Evolutionary conservation across 2,113 vertebrate species (phyloP), one percentile per base, ranked within the genome.

Genomic region (Ptilorrhoa leucosticta): DNA sequence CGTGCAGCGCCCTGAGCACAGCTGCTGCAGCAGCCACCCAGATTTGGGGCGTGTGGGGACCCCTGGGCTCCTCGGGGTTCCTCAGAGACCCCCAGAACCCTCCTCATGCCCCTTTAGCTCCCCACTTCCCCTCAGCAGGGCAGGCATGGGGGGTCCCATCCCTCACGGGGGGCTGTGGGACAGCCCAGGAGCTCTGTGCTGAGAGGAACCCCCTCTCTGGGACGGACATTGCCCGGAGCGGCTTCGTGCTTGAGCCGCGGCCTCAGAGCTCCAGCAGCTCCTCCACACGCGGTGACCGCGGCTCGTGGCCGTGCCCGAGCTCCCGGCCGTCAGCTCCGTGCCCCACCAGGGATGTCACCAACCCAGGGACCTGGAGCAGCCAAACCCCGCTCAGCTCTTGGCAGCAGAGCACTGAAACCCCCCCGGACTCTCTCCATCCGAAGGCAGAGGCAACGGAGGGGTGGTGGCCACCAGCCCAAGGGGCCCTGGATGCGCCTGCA

Each of bases 1-100:
- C 4, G 1, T 2, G 10, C 19, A 70, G 44, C 16, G 65, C n/a
- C 50, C 22, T 33, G n/a, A 71, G 54, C 35, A 66, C 5, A 4
- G 48, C 53, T 61, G 33, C 56, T 28, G 5, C 13, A 56, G 30
- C 37, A 35, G 44, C 44, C 23, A 23, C 51, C 3, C 28, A 33
- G 44, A 54, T 10, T 10, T 2, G 0, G n/a, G 17, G 26, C 13
- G 26, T 48, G 10, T 20, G 57, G 13, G 24, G 16, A 42, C 5
- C 21, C 35, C 24, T 20, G 17, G 0, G 7, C 27, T 56, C 13
- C 47, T 28, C 1, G 0, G 11, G 5, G 4, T 3, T 72, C 60
- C 31, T 9, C 15, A 83, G 45, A 70, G 13, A 51, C 13, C 21
- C 10, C 10, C 27, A n/a, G 21, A 9, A 24, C 17, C 50, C 17